Percentiles rank a stretch among this genome's conserved stretches.
Conservation (phyloP, 2,888 invertebrate genomes). For the Gastrophysa polygoni region DNA sequence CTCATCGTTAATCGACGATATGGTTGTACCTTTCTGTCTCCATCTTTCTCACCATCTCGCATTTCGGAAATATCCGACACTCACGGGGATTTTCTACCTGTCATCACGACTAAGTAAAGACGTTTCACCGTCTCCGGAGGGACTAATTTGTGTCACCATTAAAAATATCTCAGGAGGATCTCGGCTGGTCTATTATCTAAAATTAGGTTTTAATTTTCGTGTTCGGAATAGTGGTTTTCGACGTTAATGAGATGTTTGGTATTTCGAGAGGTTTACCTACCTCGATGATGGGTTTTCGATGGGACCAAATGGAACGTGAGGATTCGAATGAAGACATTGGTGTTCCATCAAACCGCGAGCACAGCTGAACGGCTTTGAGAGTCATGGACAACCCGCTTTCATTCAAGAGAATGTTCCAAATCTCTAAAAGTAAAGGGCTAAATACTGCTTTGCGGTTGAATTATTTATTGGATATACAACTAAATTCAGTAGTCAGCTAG, state of each 20-base stretch:
- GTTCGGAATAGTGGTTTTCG: slow-evolving; percentile 14
- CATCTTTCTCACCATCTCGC: slow-evolving; percentile 20
- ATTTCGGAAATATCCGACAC: slow-evolving; percentile 34
- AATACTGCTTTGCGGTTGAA: too few species aligned
- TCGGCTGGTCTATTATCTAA: slow-evolving; percentile 23
- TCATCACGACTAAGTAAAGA: slow-evolving; percentile 33
- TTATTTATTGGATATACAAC: too few species aligned
- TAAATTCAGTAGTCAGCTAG: too few species aligned
- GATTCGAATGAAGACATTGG: not conserved
- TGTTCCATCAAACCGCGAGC: not conserved
- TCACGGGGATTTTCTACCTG: slow-evolving; percentile 42
- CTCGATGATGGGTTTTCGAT: slow-evolving; percentile 4
- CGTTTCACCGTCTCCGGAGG: slow-evolving; percentile 15
- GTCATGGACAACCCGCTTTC: too few species aligned
- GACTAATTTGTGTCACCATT: slow-evolving; percentile 31
- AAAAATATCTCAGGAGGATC: slow-evolving; percentile 27
- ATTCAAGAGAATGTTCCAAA: too few species aligned
- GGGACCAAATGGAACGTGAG: not conserved
- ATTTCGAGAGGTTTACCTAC: slow-evolving; percentile 20
- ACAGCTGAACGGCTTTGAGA: not conserved
- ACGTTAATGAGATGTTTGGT: slow-evolving; percentile 25
- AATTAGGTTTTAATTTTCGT: slow-evolving; percentile 28
- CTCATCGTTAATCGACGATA: slow-evolving; percentile 3
- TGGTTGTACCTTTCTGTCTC: not conserved
- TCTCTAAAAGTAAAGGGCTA: too few species aligned